Percentiles rank a stretch among this genome's conserved stretches.
phyloP scores from a whole-genome alignment of 1,140 invertebrate species.

The Cydia strobilella region DNA sequence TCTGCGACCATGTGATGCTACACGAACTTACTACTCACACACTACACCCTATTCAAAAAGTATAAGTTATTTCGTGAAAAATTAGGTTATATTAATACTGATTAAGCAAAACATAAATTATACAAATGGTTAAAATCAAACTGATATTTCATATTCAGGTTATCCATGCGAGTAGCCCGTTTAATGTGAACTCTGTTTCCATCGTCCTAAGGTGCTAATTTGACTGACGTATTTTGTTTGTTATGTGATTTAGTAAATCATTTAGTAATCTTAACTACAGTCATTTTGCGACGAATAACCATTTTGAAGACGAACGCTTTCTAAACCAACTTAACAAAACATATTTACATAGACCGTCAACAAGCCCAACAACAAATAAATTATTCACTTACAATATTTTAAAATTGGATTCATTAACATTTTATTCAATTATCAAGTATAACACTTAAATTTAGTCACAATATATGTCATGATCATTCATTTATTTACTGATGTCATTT shows the following conservation, averaged over 20 bases:
- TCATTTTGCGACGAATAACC: slow-evolving; percentile 17
- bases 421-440: slow-evolving; percentile 45
- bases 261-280: slow-evolving; percentile 3
- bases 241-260: neutral
- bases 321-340: slow-evolving; percentile 41
- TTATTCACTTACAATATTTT: slow-evolving; percentile 57
- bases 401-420: slow-evolving; percentile 44
- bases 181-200: neutral
- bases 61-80: slow-evolving; percentile 15
- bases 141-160: neutral
- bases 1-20: slow-evolving; percentile 17
- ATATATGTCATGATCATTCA: slow-evolving; percentile 61
- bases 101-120: slow-evolving; percentile 26
- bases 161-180: neutral
- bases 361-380: slow-evolving; percentile 67
- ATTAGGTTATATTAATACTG: slow-evolving; percentile 25
- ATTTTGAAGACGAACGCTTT: slow-evolving; percentile 22
- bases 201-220: neutral
- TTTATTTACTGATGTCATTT: slow-evolving; percentile 21
- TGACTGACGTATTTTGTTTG: neutral
- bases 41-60: slow-evolving; percentile 6
- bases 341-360: slow-evolving; percentile 56
- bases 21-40: neutral
- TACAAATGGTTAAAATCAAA: slow-evolving; percentile 1
- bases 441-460: slow-evolving; percentile 55